Evolutionary conservation across 2,888 invertebrate genomes (phyloP), one percentile per base, ranked within the genome.

Genomic region (Oscheius onirici): DNA sequence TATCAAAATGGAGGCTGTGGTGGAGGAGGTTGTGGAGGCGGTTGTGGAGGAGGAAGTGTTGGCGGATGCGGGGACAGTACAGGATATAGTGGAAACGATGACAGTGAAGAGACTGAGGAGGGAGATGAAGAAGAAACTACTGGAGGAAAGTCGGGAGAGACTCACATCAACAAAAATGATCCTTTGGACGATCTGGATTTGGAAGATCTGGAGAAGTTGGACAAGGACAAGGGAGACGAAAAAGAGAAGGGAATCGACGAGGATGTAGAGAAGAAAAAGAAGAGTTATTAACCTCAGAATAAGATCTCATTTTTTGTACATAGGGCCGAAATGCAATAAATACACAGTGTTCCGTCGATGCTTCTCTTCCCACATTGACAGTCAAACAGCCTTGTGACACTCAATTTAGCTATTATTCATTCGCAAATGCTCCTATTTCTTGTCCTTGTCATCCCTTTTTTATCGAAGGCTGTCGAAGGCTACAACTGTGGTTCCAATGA

Each of bases 201-300:
- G 46, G 79, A 79, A 40, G 79, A 79, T 66, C 44, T 79, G 41
- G 79, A 79, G 60, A 79, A 74, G 60, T 40, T 79, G 8, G 75
- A 77, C n/a, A 75, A 72, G 24, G 69, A 24, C 28, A 68, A 68
- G 34, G 66, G 43, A 13, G 55, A 52, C 8, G 63, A 63, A 28
- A 26, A 46, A 17, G 58, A 41, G 13, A n/a, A n/a, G 8, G 26
- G n/a, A 24, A 26, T n/a, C 8, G 60, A 60, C 22, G 17, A 20
- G 22, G 43, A 60, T n/a, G 17, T 24, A 43, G 60, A 60, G 41
- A 44, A 60, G 26, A 43, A 41, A 24, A 44, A 41, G 60, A 41
- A 60, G 24, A 60, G n/a, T 20, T 22, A 60, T 17, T 20, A 44
- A 60, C 26, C 26, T 55, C 34, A 55, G n/a, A 24, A 46, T 8